Percentiles rank a stretch among this genome's conserved stretches.
phyloP scores from a whole-genome alignment of 2,888 invertebrate genomes.

The Megastigmus dorsalis region DNA sequence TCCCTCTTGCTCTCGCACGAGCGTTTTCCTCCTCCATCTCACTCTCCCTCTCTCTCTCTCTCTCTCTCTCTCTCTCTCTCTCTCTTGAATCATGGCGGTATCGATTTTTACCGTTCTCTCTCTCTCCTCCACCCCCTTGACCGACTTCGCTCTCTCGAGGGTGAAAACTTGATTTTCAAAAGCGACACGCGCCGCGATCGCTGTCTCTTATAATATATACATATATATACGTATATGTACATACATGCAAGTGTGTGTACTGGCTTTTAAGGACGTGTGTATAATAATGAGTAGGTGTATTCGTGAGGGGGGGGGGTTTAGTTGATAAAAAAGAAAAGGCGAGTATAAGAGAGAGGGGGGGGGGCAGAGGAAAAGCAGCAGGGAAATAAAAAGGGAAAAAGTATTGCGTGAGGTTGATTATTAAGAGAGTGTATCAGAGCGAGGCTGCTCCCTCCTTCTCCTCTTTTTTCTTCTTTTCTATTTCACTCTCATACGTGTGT shows the following conservation, averaged over 20 bases:
- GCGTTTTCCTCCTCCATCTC: neutral
- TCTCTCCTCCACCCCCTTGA: conserved; percentile 36
- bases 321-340: neutral
- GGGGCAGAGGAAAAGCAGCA: neutral
- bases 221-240: neutral
- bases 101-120: conserved; percentile 49
- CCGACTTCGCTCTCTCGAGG: conserved; percentile 36
- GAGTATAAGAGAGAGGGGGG: neutral
- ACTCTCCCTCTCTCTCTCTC: conserved; percentile 18
- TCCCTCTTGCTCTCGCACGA: neutral
- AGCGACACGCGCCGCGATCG: conserved; percentile 43
- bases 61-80: conserved; percentile 1
- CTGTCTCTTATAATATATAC: neutral
- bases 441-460: neutral
- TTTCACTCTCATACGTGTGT: neutral
- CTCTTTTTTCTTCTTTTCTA: neutral
- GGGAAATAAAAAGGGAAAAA: neutral
- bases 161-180: conserved; percentile 55
- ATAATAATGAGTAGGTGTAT: neutral
- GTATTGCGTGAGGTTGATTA: conserved; percentile 35
- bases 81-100: conserved; percentile 51
- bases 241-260: neutral
- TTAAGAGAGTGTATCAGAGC: neutral
- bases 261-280: conserved; percentile 1
- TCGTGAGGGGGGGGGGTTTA: neutral